Conservation (phyloP, 2,888 invertebrate genomes). For the Mythimna ferrago region DNA sequence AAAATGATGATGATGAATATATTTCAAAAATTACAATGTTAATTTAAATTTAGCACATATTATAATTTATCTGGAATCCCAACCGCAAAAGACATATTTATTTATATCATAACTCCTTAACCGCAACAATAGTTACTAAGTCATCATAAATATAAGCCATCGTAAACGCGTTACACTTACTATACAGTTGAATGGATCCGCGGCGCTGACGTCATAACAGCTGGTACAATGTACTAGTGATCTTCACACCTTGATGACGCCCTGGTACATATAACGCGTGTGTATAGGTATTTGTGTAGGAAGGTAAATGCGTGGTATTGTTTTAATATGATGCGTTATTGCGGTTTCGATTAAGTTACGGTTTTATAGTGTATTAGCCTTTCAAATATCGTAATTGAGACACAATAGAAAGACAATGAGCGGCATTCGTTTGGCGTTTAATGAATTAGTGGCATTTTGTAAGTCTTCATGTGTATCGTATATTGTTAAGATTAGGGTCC, state of each 20-base stretch:
- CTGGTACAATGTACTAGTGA: constrained; percentile 46
- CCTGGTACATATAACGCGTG: constrained; percentile 13
- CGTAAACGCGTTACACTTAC: constrained; percentile 19
- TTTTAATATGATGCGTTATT: not conserved
- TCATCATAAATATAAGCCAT: constrained; percentile 14
- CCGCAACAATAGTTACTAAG: constrained; percentile 19
- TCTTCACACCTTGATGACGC: constrained; percentile 45
- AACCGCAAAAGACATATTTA: not conserved
- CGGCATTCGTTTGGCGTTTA: too few species aligned
- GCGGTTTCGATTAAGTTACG: not conserved
- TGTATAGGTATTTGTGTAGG: constrained; percentile 7
- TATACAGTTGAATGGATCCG: constrained; percentile 33
- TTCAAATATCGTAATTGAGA: too few species aligned
- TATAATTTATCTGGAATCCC: too few species aligned
- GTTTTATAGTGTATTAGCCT: not conserved
- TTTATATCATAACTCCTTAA: constrained; percentile 1
- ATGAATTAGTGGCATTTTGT: too few species aligned
- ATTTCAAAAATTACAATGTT: too few species aligned
- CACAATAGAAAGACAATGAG: too few species aligned
- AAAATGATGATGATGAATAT: too few species aligned
- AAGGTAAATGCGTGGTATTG: not conserved
- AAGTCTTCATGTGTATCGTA: too few species aligned
- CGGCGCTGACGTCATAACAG: constrained; percentile 39
- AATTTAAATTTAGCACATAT: too few species aligned
- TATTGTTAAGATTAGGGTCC: too few species aligned